These are phyloP conservation scores for Sceloporus undulatus DNA, from an alignment of 2,113 vertebrate species.

Conservation along the genomic window DNA sequence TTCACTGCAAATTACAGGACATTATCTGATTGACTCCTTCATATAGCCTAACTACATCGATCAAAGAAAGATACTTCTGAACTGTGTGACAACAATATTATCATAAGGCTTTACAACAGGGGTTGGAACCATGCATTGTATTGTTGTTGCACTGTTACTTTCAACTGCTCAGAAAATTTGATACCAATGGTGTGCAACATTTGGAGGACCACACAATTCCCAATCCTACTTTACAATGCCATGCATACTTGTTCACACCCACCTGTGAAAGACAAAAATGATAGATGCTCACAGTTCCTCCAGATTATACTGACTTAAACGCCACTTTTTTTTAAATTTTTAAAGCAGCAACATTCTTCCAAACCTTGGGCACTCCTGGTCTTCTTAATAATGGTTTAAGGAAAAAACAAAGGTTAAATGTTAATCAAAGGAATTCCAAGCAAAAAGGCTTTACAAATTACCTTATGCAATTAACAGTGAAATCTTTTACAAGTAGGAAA, in stretches of 20 bases:
- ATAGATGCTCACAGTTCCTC: too few relatives aligned
- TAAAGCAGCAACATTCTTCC: neutral
- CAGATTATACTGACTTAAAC: neutral
- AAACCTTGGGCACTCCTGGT: neutral
- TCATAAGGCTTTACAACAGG: neutral
- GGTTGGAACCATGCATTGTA: too few relatives aligned
- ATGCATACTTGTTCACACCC: too few relatives aligned
- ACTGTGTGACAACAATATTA: slow-evolving; percentile 27
- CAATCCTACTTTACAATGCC: too few relatives aligned
- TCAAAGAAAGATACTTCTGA: slow-evolving; percentile 9
- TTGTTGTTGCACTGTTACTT: too few relatives aligned
- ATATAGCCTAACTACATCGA: slow-evolving; percentile 20
- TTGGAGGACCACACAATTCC: too few relatives aligned
- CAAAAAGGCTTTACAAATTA: neutral
- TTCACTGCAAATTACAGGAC: neutral
- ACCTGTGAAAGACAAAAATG: too few relatives aligned
- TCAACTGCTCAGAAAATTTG: too few relatives aligned
- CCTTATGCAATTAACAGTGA: neutral
- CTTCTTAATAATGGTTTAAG: slow-evolving; percentile 8
- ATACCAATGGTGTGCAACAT: too few relatives aligned
- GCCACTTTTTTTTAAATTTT: neutral
- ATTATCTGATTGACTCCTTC: slow-evolving; percentile 5
- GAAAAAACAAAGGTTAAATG: neutral
- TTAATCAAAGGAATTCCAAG: neutral
- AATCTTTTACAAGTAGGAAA: neutral